Percentiles rank a stretch among this genome's conserved stretches.
Evolutionary conservation across 30 jellyfish, hydroid and myxozoan species (phyloP).

Genomic region (Aurelia sp.): DNA sequence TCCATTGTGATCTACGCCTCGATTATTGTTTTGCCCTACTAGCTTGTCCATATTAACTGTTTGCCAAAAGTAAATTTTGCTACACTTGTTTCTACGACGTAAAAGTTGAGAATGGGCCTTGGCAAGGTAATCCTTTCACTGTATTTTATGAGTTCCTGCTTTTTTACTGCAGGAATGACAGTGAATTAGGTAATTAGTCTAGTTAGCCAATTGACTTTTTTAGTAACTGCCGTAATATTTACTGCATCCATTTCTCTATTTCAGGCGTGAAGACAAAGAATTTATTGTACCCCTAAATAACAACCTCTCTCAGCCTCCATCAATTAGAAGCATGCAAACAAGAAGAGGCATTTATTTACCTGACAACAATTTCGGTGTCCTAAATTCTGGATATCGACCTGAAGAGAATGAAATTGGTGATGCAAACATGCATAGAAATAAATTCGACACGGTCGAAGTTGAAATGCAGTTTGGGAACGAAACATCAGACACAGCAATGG

Average conservation of each 20-base stretch:
- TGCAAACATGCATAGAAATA: background rate
- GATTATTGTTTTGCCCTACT: too few relatives aligned
- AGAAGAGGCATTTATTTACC: slow-evolving; percentile 87
- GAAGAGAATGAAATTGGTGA: slow-evolving; percentile 29
- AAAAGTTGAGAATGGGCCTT: too few relatives aligned
- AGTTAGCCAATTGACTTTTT: too few relatives aligned
- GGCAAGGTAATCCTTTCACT: too few relatives aligned
- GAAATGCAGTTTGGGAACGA: slow-evolving; percentile 82
- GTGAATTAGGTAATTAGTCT: too few relatives aligned
- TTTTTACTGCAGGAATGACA: too few relatives aligned
- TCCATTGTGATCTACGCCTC: too few relatives aligned
- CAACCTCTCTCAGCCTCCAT: slow-evolving; percentile 86
- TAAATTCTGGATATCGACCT: slow-evolving; percentile 80
- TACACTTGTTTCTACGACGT: too few relatives aligned
- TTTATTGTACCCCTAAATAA: slow-evolving; percentile 86
- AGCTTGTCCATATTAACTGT: too few relatives aligned
- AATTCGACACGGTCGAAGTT: slow-evolving; percentile 64
- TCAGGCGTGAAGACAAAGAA: slow-evolving; percentile 67
- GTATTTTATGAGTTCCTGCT: too few relatives aligned
- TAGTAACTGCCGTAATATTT: too few relatives aligned
- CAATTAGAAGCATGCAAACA: slow-evolving; percentile 87
- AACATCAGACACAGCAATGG: slow-evolving; percentile 20
- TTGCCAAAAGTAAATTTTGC: too few relatives aligned
- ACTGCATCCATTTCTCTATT: background rate
- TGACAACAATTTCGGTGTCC: slow-evolving; percentile 70